Percentiles rank a stretch among this genome's conserved stretches.
Evolutionary conservation across 1,140 invertebrate species (phyloP).

Genomic region (Drosophila pallidifrons): DNA sequence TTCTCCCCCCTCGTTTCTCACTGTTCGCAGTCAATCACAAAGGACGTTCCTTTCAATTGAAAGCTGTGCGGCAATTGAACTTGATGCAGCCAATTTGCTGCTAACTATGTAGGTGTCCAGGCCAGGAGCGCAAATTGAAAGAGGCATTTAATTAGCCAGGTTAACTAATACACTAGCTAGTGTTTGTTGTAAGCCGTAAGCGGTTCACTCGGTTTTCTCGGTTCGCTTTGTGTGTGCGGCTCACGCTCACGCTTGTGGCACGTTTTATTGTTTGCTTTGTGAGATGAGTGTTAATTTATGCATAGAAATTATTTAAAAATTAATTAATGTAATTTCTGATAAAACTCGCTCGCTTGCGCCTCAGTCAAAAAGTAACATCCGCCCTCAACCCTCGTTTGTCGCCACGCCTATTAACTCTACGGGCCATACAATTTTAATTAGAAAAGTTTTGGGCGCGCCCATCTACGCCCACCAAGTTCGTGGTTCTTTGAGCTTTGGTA

Average conservation of each 20-base stretch:
- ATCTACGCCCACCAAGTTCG: conserved; percentile 8
- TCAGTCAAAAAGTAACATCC: conserved; percentile 11
- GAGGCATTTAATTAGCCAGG: conserved; percentile 51
- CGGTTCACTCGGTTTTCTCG: background rate
- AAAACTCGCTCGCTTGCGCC: conserved; percentile 42
- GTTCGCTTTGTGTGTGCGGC: background rate
- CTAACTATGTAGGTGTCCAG: background rate
- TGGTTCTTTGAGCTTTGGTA: conserved; percentile 27
- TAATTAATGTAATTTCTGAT: conserved; percentile 79
- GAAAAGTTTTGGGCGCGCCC: conserved; percentile 65
- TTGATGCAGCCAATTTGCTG: conserved; percentile 24
- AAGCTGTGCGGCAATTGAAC: conserved; percentile 11
- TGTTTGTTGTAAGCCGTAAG: conserved; percentile 1
- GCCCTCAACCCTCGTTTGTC: background rate
- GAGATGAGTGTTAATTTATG: conserved; percentile 61
- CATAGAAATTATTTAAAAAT: conserved; percentile 70
- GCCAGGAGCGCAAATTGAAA: conserved; percentile 21
- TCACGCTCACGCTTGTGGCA: conserved; percentile 1
- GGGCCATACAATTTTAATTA: conserved; percentile 76
- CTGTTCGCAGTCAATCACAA: conserved; percentile 13
- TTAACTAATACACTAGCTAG: conserved; percentile 9
- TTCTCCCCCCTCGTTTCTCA: background rate
- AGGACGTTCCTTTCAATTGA: conserved; percentile 22
- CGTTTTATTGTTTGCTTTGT: conserved; percentile 26
- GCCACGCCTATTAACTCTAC: conserved; percentile 38